A percentile compares a stretch with the other conserved stretches of the same genome.
These are phyloP conservation scores for Musca vetustissima DNA, from an alignment of 1,140 invertebrate genomes.

Conservation along the genomic window DNA sequence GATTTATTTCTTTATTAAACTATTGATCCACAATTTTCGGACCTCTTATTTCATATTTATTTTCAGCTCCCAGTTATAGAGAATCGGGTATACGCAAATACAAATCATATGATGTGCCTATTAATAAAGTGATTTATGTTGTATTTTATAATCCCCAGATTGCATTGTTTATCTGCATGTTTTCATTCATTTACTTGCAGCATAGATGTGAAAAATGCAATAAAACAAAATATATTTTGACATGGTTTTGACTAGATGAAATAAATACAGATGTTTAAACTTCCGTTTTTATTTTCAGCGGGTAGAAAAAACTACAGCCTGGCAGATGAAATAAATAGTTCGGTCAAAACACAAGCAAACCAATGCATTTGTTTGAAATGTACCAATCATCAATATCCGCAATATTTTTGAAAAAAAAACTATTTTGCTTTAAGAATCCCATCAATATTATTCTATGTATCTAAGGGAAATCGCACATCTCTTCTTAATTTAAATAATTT, in stretches of 20 bases:
- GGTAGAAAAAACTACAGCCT: neutral
- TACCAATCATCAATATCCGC: constrained; percentile 14
- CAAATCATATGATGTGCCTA: constrained; percentile 1
- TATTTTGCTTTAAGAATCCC: no score
- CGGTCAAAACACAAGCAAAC: no score
- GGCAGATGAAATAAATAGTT: no score
- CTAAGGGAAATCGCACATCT: no score
- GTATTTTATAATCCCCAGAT: neutral
- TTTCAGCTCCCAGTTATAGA: no score
- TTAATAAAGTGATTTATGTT: constrained; percentile 1
- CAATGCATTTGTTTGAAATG: constrained; percentile 1
- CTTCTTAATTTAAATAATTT: no score
- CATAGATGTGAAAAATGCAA: neutral
- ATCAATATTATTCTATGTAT: no score
- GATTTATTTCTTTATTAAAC: no score
- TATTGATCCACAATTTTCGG: no score
- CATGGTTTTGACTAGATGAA: constrained; percentile 3
- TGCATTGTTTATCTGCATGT: no score
- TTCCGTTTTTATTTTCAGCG: constrained; percentile 1
- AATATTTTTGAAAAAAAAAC: constrained; percentile 11
- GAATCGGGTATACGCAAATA: no score
- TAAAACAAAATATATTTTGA: constrained; percentile 20
- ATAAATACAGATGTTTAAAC: constrained; percentile 18
- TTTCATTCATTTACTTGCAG: neutral
- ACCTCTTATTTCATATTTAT: no score